These are phyloP conservation scores for Ochropacha duplaris DNA, from an alignment of 2,888 invertebrate species.

Conservation along the genomic window DNA sequence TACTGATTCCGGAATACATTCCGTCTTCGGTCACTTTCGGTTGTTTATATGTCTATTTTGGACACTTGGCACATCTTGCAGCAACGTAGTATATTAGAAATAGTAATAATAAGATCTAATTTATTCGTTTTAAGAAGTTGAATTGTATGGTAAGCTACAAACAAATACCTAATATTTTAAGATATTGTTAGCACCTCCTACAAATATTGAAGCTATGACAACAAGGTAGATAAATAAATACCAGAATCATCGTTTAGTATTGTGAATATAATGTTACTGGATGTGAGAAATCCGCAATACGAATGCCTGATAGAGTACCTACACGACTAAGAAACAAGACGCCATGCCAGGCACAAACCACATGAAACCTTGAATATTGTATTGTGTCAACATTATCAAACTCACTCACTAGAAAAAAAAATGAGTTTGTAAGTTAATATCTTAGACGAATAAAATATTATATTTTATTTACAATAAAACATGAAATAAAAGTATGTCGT, in stretches of 20 bases:
- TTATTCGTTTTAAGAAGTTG: neutral
- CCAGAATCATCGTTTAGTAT: neutral
- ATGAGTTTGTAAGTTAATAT: too few species aligned
- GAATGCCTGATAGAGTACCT: neutral
- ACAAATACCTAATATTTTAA: neutral
- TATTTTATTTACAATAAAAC: too few species aligned
- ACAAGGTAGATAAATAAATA: neutral
- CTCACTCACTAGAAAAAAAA: neutral
- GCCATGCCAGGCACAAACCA: conserved; percentile 29
- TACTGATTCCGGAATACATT: conserved; percentile 73
- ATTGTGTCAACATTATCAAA: neutral
- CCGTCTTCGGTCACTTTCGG: conserved; percentile 61
- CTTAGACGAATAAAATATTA: too few species aligned
- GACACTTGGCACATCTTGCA: conserved; percentile 57
- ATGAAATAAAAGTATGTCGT: too few species aligned
- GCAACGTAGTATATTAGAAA: conserved; percentile 11
- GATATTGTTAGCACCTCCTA: neutral
- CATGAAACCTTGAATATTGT: conserved; percentile 36
- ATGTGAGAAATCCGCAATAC: neutral
- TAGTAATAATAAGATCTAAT: conserved; percentile 19
- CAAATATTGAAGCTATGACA: neutral
- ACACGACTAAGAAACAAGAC: conserved; percentile 2
- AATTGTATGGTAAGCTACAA: neutral
- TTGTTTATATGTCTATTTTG: conserved; percentile 67
- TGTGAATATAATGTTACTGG: conserved; percentile 3